Evolutionary conservation across 2,888 invertebrate genomes (phyloP).

Genomic region (Eristalinus sepulchralis): DNA sequence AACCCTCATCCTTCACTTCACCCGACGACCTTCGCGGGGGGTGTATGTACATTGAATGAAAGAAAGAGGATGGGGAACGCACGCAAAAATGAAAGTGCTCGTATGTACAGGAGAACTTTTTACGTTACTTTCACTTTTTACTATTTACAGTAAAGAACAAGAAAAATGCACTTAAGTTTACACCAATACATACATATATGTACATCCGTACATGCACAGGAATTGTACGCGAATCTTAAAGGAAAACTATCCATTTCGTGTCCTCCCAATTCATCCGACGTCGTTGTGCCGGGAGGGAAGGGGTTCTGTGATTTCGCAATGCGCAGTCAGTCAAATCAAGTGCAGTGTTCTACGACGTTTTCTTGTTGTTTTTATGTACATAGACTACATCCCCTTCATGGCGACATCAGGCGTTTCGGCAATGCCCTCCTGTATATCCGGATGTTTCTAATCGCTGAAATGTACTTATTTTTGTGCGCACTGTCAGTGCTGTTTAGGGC

Average conservation of each 20-base stretch:
- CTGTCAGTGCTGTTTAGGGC: background rate
- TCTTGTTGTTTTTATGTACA: background rate
- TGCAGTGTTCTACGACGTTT: conserved; percentile 28
- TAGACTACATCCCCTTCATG: background rate
- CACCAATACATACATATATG: conserved; percentile 3
- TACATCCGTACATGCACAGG: background rate
- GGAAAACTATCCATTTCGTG: conserved; percentile 10
- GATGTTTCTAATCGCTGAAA: conserved; percentile 33
- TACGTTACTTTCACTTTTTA: conserved; percentile 62
- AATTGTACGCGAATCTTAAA: conserved; percentile 15
- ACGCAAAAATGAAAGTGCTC: conserved; percentile 59
- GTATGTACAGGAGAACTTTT: conserved; percentile 41
- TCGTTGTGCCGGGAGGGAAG: background rate
- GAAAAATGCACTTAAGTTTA: conserved; percentile 23
- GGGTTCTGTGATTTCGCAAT: background rate
- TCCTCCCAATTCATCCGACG: background rate
- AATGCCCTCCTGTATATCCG: background rate
- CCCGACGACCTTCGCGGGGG: background rate
- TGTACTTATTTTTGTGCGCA: background rate
- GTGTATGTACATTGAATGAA: background rate
- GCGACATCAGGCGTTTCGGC: background rate
- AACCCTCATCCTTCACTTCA: background rate
- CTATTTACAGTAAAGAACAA: conserved; percentile 51
- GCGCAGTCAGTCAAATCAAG: conserved; percentile 49
- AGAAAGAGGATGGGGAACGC: background rate